These are phyloP conservation scores for Seriola aureovittata DNA, from an alignment of 2,113 vertebrate genomes.

Conservation along the genomic window DNA sequence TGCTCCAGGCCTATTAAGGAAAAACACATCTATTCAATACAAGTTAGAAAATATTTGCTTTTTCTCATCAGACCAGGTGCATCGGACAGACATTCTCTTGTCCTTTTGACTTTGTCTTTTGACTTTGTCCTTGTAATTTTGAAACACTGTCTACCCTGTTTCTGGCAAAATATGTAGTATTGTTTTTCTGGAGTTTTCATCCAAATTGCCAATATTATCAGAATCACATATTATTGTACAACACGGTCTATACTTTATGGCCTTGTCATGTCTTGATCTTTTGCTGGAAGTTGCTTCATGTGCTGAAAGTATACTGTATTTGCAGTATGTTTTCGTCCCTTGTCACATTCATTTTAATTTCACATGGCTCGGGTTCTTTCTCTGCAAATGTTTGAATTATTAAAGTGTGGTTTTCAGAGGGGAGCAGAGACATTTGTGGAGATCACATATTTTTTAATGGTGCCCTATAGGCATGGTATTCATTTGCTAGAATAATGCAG, in stretches of 20 bases:
- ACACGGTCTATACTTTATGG: not conserved
- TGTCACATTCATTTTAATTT: slow-evolving; percentile 61
- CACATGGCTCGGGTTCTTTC: slow-evolving; percentile 23
- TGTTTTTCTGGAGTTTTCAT: not conserved
- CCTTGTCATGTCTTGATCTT: not conserved
- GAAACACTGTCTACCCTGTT: not conserved
- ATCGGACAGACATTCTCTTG: no score
- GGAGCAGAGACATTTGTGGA: slow-evolving; percentile 59
- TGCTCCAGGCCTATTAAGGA: not conserved
- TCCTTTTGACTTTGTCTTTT: not conserved
- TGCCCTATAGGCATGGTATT: slow-evolving; percentile 63
- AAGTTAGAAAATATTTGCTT: not conserved
- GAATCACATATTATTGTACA: not conserved
- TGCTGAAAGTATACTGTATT: not conserved
- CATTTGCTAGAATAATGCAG: slow-evolving; percentile 35
- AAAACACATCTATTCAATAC: not conserved
- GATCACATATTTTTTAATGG: slow-evolving; percentile 66
- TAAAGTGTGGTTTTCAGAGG: slow-evolving; percentile 66
- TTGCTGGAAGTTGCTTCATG: not conserved
- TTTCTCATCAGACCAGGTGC: not conserved
- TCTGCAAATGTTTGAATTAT: slow-evolving; percentile 78
- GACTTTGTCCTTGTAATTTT: not conserved
- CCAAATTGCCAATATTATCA: not conserved
- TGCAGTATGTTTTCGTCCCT: not conserved
- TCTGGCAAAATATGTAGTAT: not conserved